phyloP scores from a whole-genome alignment of 2,797 vertebrate genomes.

The Tinamus major region DNA sequence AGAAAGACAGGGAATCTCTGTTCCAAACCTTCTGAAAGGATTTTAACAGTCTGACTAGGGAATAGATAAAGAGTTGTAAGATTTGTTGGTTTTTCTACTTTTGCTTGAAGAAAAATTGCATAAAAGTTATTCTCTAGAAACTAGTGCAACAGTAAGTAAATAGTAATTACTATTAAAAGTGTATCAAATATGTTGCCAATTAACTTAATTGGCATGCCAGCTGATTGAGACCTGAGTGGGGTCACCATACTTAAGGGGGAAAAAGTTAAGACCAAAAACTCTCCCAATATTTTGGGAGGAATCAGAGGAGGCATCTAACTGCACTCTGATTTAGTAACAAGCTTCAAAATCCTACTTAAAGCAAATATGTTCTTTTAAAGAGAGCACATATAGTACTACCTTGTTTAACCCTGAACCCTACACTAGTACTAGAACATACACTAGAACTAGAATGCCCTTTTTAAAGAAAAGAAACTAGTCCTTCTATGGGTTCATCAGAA shows the following conservation, averaged over 20 bases:
- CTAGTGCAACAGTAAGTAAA: slow-evolving; percentile 1
- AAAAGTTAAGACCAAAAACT: background rate
- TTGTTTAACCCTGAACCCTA: background rate
- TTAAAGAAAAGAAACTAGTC: background rate
- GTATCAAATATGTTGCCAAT: background rate
- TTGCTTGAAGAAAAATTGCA: background rate
- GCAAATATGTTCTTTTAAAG: background rate
- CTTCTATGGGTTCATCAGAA: background rate
- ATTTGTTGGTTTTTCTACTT: background rate
- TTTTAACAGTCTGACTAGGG: background rate
- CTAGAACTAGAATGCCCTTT: background rate
- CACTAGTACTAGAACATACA: background rate
- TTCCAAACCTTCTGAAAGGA: background rate
- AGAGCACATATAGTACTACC: background rate
- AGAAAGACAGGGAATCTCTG: background rate
- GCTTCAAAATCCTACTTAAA: background rate
- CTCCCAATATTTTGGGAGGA: background rate
- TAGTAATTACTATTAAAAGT: background rate
- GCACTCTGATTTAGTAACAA: background rate
- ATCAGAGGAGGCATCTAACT: background rate
- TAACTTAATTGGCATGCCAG: slow-evolving; percentile 23
- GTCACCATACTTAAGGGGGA: background rate
- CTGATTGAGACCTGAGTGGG: background rate
- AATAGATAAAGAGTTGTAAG: rapidly evolving
- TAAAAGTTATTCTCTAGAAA: background rate